Conservation (phyloP, 2,113 vertebrate genomes). For the Lophochroa leadbeateri region DNA sequence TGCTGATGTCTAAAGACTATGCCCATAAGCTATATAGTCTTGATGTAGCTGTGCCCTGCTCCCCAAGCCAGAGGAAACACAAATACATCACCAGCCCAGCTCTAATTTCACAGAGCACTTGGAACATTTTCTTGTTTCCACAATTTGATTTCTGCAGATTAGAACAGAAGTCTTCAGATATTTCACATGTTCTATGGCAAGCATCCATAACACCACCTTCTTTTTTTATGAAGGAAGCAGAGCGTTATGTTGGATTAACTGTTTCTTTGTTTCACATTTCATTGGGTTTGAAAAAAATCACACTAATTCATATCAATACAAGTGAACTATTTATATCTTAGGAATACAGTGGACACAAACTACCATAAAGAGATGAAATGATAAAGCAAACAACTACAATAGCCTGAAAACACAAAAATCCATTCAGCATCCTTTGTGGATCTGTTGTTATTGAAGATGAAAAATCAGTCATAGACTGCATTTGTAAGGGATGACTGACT, state of each 20-base stretch:
- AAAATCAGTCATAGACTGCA: not conserved
- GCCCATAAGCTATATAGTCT: not conserved
- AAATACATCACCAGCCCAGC: not conserved
- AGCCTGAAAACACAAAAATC: not conserved
- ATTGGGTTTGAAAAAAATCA: not conserved
- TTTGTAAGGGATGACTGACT: not conserved
- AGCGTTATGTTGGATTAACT: not conserved
- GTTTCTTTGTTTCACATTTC: not conserved
- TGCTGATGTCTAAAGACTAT: not conserved
- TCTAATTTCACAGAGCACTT: not conserved
- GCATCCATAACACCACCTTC: not conserved
- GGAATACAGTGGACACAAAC: not conserved
- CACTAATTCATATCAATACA: not conserved
- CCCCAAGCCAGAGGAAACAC: not conserved
- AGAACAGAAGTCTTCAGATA: not conserved
- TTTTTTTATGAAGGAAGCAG: not conserved
- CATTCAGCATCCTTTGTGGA: not conserved
- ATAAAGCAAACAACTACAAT: not conserved
- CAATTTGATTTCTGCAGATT: not conserved
- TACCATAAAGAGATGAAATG: not conserved
- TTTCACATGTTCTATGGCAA: not conserved
- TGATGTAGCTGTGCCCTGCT: not conserved
- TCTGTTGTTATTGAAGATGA: not conserved
- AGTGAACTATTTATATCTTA: not conserved
- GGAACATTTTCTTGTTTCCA: not conserved